Evolutionary conservation across 1,140 invertebrate genomes (phyloP), one percentile per base, ranked within the genome.

Genomic region (Microplitis mediator): DNA sequence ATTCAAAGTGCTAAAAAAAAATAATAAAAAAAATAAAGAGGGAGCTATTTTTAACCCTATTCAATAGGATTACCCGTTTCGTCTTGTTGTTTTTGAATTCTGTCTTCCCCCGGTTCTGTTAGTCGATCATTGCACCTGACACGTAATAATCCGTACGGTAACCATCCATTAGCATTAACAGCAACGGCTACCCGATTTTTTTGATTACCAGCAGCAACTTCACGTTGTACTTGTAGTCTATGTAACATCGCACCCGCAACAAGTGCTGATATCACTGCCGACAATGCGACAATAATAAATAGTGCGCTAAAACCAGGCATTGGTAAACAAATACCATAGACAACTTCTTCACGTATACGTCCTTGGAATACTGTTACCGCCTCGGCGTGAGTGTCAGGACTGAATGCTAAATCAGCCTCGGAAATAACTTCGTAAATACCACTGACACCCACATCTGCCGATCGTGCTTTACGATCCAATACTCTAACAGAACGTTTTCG

Each of bases 371-470:
- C 93, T 6, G 93, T 95, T 0, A 95, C 94, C 0, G 94, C 91
- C 84, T 95, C 94, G 14, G 91, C 90, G 51, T 91, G 90, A 23
- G 89, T 89, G 74, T 95, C 94, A 0, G 94, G 94, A 77, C 93
- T 94, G 82, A 97, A 97, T n/a, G 94, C 95, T 23, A 97, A 86
- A 84, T 97, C 96, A 9, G 94, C 94, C 84, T 96, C 94, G 3
- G 95, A 95, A 34, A 97, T 95, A n/a, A 97, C 95, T 75, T 96
- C 94, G 83, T 95, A 97, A 51, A 95, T 90, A 2, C 94, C 94
- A 75, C 91, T 94, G 14, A 96, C 95, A 6, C 94, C 95, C 9
- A 95, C 94, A 81, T 95, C 95, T 3, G 93, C 94, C 73, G 92
- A 95, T 31, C 93, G 90, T 9, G 89, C 91, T 78, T 93, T 92